Percentiles rank a stretch among this genome's conserved stretches.
Evolutionary conservation across 2,113 vertebrate species (phyloP).

Genomic region (Eurystomus gularis): DNA sequence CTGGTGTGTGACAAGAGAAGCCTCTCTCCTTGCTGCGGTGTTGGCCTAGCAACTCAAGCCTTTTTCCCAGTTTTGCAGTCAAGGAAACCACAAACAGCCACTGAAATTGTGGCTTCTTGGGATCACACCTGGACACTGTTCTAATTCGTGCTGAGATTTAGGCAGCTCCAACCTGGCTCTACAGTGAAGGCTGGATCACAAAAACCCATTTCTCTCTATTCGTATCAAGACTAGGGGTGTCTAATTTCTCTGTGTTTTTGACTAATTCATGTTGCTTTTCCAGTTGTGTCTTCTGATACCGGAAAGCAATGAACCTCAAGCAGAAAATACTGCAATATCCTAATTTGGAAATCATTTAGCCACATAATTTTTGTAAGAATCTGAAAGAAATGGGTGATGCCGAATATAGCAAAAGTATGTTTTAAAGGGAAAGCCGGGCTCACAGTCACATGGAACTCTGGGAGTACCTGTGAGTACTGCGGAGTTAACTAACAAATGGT

Average conservation of each 20-base stretch:
- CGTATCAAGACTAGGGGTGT: neutral
- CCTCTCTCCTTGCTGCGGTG: neutral
- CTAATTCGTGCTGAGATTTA: neutral
- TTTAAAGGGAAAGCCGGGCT: neutral
- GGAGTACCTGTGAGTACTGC: neutral
- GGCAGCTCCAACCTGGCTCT: neutral
- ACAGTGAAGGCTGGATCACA: neutral
- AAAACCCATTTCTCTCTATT: neutral
- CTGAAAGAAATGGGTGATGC: neutral
- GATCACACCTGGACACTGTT: neutral
- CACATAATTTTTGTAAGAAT: neutral
- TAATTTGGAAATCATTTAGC: neutral
- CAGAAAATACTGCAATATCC: neutral
- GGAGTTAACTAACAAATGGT: neutral
- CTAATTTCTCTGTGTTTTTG: neutral
- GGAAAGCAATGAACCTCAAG: neutral
- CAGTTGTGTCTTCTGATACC: neutral
- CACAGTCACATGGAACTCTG: neutral
- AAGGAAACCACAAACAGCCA: neutral
- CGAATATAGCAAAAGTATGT: neutral
- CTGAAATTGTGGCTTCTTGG: neutral
- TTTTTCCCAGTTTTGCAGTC: neutral
- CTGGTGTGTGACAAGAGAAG: neutral
- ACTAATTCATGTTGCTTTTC: neutral
- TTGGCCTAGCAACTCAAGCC: neutral